Percentiles rank a stretch among this genome's conserved stretches.
Conservation (phyloP, 2,888 invertebrate species). For the Teleiodes luculella region DNA sequence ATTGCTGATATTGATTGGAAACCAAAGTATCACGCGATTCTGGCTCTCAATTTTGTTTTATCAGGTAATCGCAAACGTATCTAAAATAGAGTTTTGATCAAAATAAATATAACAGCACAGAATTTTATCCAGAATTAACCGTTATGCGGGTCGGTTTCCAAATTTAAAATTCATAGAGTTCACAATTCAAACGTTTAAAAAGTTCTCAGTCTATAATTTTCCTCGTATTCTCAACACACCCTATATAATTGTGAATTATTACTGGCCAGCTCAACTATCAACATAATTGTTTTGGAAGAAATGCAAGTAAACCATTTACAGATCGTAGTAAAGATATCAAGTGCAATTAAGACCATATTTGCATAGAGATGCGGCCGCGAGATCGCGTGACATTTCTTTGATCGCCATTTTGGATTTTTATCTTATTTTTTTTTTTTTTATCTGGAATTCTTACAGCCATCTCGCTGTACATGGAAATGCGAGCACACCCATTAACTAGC, state of each 20-base stretch:
- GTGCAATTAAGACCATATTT: slow-evolving; percentile 64
- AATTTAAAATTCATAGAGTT: no score
- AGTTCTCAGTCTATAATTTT: not conserved
- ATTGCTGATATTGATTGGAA: no score
- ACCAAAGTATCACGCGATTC: no score
- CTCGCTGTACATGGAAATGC: slow-evolving; percentile 43
- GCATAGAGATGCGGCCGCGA: slow-evolving; percentile 57
- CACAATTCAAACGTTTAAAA: no score
- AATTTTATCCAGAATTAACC: no score
- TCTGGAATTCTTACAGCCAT: slow-evolving; percentile 37
- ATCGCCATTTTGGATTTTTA: slow-evolving; percentile 46
- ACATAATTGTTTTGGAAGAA: slow-evolving; percentile 73
- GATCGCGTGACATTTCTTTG: slow-evolving; percentile 48
- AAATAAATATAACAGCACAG: no score
- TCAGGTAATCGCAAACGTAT: no score
- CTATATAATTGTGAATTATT: slow-evolving; percentile 67
- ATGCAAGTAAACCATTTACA: slow-evolving; percentile 52
- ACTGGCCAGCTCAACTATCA: slow-evolving; percentile 47
- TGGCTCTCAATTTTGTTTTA: no score
- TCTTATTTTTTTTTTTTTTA: slow-evolving; percentile 41
- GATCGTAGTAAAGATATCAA: slow-evolving; percentile 66
- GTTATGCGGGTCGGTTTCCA: no score
- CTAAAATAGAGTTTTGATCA: no score
- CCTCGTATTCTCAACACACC: slow-evolving; percentile 24
- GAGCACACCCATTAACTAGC: slow-evolving; percentile 45